Conservation (phyloP, 2,113 vertebrate species). For the Myocastor coypus region DNA sequence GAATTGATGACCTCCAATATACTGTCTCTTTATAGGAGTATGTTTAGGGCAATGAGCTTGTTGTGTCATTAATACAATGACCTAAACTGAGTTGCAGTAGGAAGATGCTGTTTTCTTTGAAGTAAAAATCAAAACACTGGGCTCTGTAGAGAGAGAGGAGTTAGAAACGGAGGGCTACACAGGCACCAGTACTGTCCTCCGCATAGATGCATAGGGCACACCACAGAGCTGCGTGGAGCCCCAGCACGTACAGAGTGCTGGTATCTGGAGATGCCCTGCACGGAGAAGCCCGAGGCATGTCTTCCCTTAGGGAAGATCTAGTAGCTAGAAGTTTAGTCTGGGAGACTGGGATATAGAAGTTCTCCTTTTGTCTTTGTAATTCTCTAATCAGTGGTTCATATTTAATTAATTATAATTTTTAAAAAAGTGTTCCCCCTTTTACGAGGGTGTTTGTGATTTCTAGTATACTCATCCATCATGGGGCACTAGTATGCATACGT, state of each 20-base stretch:
- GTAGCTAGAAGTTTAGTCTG: neutral
- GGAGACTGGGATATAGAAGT: neutral
- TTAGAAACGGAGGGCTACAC: neutral
- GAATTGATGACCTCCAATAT: neutral
- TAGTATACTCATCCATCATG: neutral
- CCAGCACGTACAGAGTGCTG: too few species aligned
- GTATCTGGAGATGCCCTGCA: neutral
- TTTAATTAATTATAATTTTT: conserved; percentile 54
- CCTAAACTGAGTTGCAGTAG: neutral
- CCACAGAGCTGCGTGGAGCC: neutral
- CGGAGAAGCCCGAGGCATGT: neutral
- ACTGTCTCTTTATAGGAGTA: neutral
- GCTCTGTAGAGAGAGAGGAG: neutral
- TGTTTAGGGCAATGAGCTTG: conserved; percentile 17
- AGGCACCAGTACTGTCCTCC: neutral
- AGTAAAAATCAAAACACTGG: neutral
- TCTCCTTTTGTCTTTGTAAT: neutral
- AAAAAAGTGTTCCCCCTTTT: neutral
- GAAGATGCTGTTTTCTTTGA: neutral
- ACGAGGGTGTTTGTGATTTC: neutral
- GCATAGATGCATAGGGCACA: neutral
- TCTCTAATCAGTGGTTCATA: conserved; percentile 40
- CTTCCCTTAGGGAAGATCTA: neutral
- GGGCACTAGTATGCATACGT: neutral
- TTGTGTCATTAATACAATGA: neutral